phyloP scores from a whole-genome alignment of 2,797 vertebrate genomes.

The Novumbra hubbsi region DNA sequence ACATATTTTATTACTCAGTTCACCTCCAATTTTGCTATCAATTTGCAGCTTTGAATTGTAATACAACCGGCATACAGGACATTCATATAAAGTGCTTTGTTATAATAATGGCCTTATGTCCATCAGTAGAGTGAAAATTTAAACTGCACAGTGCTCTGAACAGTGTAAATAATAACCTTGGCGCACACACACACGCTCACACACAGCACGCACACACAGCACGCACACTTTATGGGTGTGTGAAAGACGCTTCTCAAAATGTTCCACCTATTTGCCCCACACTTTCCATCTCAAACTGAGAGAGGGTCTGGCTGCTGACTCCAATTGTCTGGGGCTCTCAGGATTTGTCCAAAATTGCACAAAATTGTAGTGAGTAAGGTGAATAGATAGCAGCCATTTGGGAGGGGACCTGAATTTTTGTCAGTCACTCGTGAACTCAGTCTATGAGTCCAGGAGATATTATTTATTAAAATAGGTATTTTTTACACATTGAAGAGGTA shows the following conservation, averaged over 20 bases:
- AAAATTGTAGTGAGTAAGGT: neutral
- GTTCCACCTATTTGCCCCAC: neutral
- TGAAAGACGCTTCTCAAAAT: neutral
- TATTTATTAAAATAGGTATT: neutral
- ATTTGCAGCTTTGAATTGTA: conserved; percentile 15
- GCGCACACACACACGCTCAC: neutral
- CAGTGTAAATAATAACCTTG: conserved; percentile 14
- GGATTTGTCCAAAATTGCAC: neutral
- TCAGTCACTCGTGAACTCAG: neutral
- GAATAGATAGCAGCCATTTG: neutral
- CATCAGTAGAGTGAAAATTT: conserved; percentile 18
- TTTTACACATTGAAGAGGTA: neutral
- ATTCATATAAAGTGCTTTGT: conserved; percentile 20
- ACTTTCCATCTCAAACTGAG: neutral
- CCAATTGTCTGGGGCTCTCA: neutral
- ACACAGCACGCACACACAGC: neutral
- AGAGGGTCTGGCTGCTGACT: neutral
- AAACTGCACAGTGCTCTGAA: neutral
- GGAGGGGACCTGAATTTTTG: neutral
- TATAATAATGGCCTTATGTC: conserved; percentile 23
- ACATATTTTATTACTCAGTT: conserved; percentile 20
- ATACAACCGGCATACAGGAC: conserved; percentile 10
- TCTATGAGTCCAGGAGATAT: neutral
- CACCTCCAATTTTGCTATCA: neutral
- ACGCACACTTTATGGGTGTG: neutral